These are phyloP conservation scores for Centropus unirufus DNA, from an alignment of 2,113 vertebrate genomes.

Conservation along the genomic window DNA sequence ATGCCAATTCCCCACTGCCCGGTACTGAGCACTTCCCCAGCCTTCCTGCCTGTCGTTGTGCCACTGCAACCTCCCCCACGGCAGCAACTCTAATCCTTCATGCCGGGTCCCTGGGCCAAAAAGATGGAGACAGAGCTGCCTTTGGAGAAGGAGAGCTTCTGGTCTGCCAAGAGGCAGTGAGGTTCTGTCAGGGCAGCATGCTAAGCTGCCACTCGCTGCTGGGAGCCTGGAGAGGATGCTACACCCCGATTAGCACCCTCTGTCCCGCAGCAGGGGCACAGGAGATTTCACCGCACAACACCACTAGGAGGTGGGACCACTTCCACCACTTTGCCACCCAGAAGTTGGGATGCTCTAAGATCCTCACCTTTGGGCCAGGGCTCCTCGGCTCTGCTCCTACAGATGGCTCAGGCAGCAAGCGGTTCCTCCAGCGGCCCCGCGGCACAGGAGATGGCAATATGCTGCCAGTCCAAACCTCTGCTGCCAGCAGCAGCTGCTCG, in stretches of 20 bases:
- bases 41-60: not conserved
- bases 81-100: slow-evolving; percentile 57
- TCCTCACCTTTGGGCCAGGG: not conserved
- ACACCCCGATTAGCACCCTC: not conserved
- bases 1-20: not conserved
- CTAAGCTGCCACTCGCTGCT: not conserved
- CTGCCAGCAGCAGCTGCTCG: slow-evolving; percentile 46
- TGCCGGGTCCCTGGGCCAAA: slow-evolving; percentile 29
- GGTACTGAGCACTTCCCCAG: accelerated
- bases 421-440: accelerated
- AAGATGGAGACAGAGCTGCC: slow-evolving; percentile 46
- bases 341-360: not conserved
- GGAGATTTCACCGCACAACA: not conserved
- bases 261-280: not conserved
- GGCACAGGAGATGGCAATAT: accelerated
- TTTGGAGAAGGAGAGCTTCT: slow-evolving; percentile 28
- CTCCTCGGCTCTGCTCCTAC: not conserved
- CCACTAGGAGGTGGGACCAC: not conserved
- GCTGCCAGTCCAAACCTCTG: not conserved
- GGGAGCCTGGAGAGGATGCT: not conserved
- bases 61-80: not conserved
- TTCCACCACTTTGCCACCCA: not conserved
- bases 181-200: not conserved
- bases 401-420: slow-evolving; percentile 14
- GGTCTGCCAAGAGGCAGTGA: slow-evolving; percentile 36